Conservation (phyloP, 2,888 invertebrate genomes). For the Entomobrya proxima region DNA sequence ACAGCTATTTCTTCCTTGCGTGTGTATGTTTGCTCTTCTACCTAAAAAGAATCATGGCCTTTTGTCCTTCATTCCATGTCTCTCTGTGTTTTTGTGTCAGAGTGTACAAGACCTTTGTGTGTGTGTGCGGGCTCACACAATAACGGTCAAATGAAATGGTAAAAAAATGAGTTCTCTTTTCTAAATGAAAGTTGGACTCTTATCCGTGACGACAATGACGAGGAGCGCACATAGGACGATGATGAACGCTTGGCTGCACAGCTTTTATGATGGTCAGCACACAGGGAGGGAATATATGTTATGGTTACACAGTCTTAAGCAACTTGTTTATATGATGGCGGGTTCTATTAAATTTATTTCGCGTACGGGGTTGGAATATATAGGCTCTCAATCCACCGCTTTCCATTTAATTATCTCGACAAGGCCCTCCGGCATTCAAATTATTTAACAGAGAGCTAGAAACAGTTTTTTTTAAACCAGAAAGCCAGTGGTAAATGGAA, state of each 20-base stretch:
- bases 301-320: too few relatives aligned
- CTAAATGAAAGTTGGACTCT: slow-evolving; percentile 51
- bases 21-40: slow-evolving; percentile 29
- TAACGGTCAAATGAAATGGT: slow-evolving; percentile 23
- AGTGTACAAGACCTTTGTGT: neutral
- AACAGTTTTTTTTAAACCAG: too few relatives aligned
- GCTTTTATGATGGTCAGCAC: neutral
- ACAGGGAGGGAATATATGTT: neutral
- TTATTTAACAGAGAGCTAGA: neutral
- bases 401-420: slow-evolving; percentile 61
- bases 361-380: neutral
- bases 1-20: too few relatives aligned
- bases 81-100: neutral
- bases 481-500: neutral
- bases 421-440: slow-evolving; percentile 58
- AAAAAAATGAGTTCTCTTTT: slow-evolving; percentile 47
- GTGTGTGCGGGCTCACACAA: neutral
- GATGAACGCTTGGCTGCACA: neutral
- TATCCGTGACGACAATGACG: neutral
- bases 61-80: neutral
- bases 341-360: too few relatives aligned
- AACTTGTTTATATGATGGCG: too few relatives aligned
- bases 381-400: slow-evolving; percentile 21
- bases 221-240: neutral
- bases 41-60: neutral